Evolutionary conservation across 2,888 invertebrate genomes (phyloP).

Genomic region (Lasioglossum marginatum): DNA sequence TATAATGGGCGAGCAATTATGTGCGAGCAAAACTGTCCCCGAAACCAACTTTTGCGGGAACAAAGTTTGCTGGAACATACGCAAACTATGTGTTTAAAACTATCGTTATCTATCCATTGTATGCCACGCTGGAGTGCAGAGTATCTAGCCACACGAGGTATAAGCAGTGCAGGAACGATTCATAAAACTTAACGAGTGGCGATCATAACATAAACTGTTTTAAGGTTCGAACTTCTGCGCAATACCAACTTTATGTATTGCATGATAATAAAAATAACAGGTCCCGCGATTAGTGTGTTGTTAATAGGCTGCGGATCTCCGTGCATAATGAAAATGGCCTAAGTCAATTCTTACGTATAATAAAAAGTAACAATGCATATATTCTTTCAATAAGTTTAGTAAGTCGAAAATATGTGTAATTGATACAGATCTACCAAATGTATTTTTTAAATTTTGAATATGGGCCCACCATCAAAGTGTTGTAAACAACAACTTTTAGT

Average conservation of each 20-base stretch:
- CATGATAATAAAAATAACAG: neutral
- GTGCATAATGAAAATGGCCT: neutral
- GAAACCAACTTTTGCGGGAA: neutral
- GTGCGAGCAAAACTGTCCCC: conserved; percentile 39
- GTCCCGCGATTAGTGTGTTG: neutral
- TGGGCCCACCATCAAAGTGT: too few relatives aligned
- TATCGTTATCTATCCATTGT: conserved; percentile 10
- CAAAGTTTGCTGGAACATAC: conserved; percentile 13
- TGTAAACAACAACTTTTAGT: too few relatives aligned
- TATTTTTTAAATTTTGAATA: too few relatives aligned
- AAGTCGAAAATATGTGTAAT: neutral
- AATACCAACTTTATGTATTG: neutral
- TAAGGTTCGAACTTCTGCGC: neutral
- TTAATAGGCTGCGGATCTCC: neutral
- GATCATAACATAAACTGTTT: neutral
- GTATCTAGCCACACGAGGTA: neutral
- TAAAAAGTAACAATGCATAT: neutral
- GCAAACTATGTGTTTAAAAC: conserved; percentile 1
- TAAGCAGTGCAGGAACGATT: neutral
- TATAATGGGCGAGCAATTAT: conserved; percentile 50
- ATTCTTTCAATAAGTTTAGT: too few relatives aligned
- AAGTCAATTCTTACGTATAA: neutral
- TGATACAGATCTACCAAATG: too few relatives aligned
- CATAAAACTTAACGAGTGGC: conserved; percentile 8
- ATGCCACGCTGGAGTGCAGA: neutral